A percentile compares a stretch with the other conserved stretches of the same genome.
Evolutionary conservation across 2,888 invertebrate genomes (phyloP).

Genomic region (Nomada hirtipes): DNA sequence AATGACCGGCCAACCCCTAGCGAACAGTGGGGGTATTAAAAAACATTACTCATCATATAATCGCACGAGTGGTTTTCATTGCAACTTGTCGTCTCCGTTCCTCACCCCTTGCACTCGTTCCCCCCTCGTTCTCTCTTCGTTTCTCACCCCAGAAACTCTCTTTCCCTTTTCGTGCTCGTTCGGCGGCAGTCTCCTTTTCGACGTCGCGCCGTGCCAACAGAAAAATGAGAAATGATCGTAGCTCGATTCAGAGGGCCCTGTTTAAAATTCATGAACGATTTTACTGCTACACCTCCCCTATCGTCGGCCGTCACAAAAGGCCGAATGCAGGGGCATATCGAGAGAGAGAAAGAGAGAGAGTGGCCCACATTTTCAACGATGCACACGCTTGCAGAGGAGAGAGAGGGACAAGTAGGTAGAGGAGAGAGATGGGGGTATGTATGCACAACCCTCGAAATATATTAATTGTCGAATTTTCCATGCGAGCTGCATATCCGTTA

Average conservation of each 20-base stretch:
- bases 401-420: slow-evolving; percentile 25
- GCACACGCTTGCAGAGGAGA: slow-evolving; percentile 10
- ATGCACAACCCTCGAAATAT: slow-evolving; percentile 72
- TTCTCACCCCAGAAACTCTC: background rate
- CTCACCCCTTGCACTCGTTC: slow-evolving; percentile 29
- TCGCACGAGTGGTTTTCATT: slow-evolving; percentile 73
- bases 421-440: slow-evolving; percentile 10
- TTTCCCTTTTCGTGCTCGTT: slow-evolving; percentile 38
- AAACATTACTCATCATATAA: slow-evolving; percentile 85
- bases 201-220: slow-evolving; percentile 68
- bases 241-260: slow-evolving; percentile 79
- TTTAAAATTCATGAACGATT: slow-evolving; percentile 84
- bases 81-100: slow-evolving; percentile 50
- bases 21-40: slow-evolving; percentile 80
- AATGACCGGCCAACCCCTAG: slow-evolving; percentile 68
- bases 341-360: slow-evolving; percentile 54
- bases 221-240: slow-evolving; percentile 84
- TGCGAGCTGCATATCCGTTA: slow-evolving; percentile 75
- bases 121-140: slow-evolving; percentile 10
- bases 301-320: slow-evolving; percentile 73
- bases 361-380: slow-evolving; percentile 65
- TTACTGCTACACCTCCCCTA: slow-evolving; percentile 75
- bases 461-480: slow-evolving; percentile 81
- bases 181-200: slow-evolving; percentile 54
- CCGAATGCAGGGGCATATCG: slow-evolving; percentile 58